These are phyloP conservation scores for Polypedilum vanderplanki DNA, from an alignment of 1,140 invertebrate genomes.

Conservation along the genomic window DNA sequence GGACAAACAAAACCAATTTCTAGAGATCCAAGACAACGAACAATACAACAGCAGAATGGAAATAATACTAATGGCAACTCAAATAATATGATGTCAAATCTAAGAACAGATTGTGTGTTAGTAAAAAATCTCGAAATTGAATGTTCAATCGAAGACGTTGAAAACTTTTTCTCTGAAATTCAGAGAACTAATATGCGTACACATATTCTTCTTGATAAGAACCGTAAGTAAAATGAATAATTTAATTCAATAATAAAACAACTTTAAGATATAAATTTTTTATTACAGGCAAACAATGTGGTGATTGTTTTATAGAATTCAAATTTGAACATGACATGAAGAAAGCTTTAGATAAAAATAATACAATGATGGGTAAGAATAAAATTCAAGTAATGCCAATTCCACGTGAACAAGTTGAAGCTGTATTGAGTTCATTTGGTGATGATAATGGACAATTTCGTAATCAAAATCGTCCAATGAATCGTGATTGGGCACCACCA, in stretches of 20 bases:
- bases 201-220: conserved; percentile 64
- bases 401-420: conserved; percentile 23
- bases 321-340: conserved; percentile 57
- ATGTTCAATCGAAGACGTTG: conserved; percentile 66
- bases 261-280: not conserved
- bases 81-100: not conserved
- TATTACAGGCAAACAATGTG: conserved; percentile 51
- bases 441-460: not conserved
- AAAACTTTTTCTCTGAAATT: conserved; percentile 71
- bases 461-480: not conserved
- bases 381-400: not conserved
- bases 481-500: conserved; percentile 35
- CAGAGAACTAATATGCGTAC: conserved; percentile 67
- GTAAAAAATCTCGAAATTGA: conserved; percentile 68
- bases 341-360: conserved; percentile 63
- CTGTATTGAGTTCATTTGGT: not conserved
- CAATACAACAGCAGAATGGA: not conserved
- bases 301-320: conserved; percentile 84
- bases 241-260: not conserved
- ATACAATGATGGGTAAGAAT: conserved; percentile 34
- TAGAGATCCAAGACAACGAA: not conserved
- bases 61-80: conserved; percentile 25
- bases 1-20: not conserved
- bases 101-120: conserved; percentile 56
- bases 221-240: conserved; percentile 44